phyloP scores from a whole-genome alignment of 2,113 vertebrate species.

The Echinops telfairi region DNA sequence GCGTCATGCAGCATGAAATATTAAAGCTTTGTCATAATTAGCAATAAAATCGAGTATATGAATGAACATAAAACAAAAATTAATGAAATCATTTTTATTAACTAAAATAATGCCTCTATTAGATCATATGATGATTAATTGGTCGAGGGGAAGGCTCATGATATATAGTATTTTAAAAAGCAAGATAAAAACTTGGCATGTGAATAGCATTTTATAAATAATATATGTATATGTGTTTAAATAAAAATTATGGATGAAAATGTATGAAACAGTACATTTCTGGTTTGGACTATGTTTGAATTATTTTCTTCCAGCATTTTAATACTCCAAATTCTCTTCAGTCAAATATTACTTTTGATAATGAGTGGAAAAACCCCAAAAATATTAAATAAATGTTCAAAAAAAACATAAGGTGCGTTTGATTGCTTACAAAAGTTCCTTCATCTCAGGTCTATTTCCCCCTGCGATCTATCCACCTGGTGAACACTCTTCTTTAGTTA shows the following conservation, averaged over 20 bases:
- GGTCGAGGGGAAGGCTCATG: not conserved
- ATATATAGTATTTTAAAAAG: not conserved
- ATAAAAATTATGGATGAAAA: constrained; percentile 43
- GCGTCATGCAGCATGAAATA: not conserved
- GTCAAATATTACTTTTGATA: constrained; percentile 26
- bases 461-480: not conserved
- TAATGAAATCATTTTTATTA: not conserved
- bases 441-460: not conserved
- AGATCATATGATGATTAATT: constrained; percentile 8
- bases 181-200: constrained; percentile 27
- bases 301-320: constrained; percentile 23
- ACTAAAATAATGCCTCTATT: not conserved
- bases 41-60: constrained; percentile 35
- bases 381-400: constrained; percentile 55
- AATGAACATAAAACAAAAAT: not conserved
- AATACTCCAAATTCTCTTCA: constrained; percentile 43
- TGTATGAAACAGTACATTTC: not conserved
- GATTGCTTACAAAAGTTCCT: not conserved
- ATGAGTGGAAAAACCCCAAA: not conserved
- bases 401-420: not conserved
- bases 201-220: not conserved
- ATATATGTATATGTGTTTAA: not conserved
- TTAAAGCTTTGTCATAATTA: not conserved
- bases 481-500: not conserved
- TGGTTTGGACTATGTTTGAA: not conserved